Evolutionary conservation across 2,797 vertebrate genomes (phyloP), one percentile per base, ranked within the genome.

Genomic region (Bryconaethiops microstoma): DNA sequence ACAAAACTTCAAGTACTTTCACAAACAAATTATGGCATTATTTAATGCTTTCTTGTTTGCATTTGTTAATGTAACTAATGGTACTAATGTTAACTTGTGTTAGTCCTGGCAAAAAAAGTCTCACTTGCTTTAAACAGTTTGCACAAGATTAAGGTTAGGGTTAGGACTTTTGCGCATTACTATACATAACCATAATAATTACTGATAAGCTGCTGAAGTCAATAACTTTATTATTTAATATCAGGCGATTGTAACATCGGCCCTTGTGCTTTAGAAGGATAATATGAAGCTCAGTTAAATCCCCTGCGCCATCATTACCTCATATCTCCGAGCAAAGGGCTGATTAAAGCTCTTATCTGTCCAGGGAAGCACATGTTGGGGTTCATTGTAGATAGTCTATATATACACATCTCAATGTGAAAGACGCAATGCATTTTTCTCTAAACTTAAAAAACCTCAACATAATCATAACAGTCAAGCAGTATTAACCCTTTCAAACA

Each of bases 371-470:
- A 4, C 13, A 84, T 78, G 78, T 82, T 79, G 85, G 87, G 83
- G 87, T 90, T 92, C 90, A 60, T 35, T 82, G 64, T 79, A 40
- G 62, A 63, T 67, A 74, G 79, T 78, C 74, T 72, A 86, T 70
- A 82, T 85, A 77, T 80, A 60, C 55, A 12, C 21, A 82, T 17
- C 62, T 59, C 25, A 19, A 71, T 39, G 48, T 54, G 68, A 39
- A 62, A 42, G 23, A 19, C 69, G 68, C 29, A 55, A 4, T 42
- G 42, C 42, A 40, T 55, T 29, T 54, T 16, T 16, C 17, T 14
- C 4, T 60, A 23, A 54, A 42, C n/a, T 17, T 9, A 1, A 39
- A 64, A 29, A 13, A 35, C 10, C 5, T 39, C 29, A 17, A 35
- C 16, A 39, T 17, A 40, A 65, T 39, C 35, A 35, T 35, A 35